Base-by-base conservation (phyloP, 2,797 vertebrate species). In the Gephyroberyx darwinii region DNA sequence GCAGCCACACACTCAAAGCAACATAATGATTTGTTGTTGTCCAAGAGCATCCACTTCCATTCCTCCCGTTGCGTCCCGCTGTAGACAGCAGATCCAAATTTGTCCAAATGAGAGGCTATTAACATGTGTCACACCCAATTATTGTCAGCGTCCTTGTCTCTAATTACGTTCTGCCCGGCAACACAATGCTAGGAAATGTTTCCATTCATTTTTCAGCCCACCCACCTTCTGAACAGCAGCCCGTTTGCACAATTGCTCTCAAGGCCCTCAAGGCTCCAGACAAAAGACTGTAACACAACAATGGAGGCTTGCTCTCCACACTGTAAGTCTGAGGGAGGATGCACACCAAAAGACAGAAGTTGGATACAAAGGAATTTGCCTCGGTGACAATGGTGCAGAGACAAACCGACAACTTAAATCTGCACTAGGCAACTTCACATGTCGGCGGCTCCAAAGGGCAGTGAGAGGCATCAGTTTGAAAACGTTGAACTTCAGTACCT, bases 101-200 rank as follows among this genome's bases (percentile, higher is more conserved):
- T 73, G 78, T 87, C 78, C 75, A 86, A 90, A 91, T 89, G 88
- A 92, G 89, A 86, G 73, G 75, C 86, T 53, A 90, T 92, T 93
- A 93, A 83, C 85, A 85, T 80, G 80, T 90, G 90, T 90, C 91
- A 86, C 89, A 89, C 62, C 41, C 83, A 85, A 84, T 92, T 91
- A 90, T 77, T 84, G 86, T 92, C 78, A 86, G 86, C 86, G 86
- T 78, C 84, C 87, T 77, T 69, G 77, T 75, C 82, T 84, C 78
- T 88, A 85, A 93, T 92, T 90, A 85, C 69, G 72, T 84, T 89
- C 85, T 92, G 84, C 84, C 78, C 71, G 6, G 84, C 70, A 73
- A 88, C 82, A 77, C 74, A 62, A 69, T 62, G 52, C 76, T 60
- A 12, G 60, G 75, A 84, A 87, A 89, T 67, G 75, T 69, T 88